Base-by-base conservation (phyloP, 2,113 vertebrate genomes). In the Sinocyclocheilus rhinocerous region DNA sequence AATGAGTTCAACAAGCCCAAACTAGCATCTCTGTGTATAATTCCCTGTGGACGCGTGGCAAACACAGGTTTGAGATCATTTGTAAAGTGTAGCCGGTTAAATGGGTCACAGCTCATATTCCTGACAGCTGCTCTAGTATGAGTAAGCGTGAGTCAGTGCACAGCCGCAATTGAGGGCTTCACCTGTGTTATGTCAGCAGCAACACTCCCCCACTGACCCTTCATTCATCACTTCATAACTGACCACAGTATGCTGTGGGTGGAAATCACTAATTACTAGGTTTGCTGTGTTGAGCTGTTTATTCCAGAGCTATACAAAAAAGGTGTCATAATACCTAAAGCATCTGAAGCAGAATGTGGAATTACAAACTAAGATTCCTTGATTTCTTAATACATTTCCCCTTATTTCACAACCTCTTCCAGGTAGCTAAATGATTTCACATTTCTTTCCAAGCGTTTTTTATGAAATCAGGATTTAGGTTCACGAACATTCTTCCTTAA, bases 111-210 rank as follows among this genome's bases (percentile, higher is more conserved):
- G 80, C 36, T 45, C 70, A 13, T 42, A 13, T 3, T 36, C 63
- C 77, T 87, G 81, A 77, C 39, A 81, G 75, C 18, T 84, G 18
- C 33, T 82, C 36, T 22, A 13, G 67, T 86, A 59, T 86, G 63
- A 48, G 80, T 72, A 61, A 48, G 26, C 45, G n/a, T 83, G 84
- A 81, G 50, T 89, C 89, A 78, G 85, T 83, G 87, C 78, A 79
- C 84, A 83, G 42, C 67, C 87, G 89, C 90, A 85, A 90, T 90
- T 48, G 76, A 45, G 75, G 70, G 52, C 87, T 65, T 93, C 89
- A 91, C 88, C 85, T 91, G 84, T 90, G 88, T 88, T 92, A 72
- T 26, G 10, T 80, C 11, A 55, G 15, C 24, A 9, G 33, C 81
- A 65, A 36, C 36, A 77, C 39, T 13, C 83, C 63, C 4, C 22